phyloP scores from a whole-genome alignment of 1,140 invertebrate species.

The Aphaenogaster ashmeadi region DNA sequence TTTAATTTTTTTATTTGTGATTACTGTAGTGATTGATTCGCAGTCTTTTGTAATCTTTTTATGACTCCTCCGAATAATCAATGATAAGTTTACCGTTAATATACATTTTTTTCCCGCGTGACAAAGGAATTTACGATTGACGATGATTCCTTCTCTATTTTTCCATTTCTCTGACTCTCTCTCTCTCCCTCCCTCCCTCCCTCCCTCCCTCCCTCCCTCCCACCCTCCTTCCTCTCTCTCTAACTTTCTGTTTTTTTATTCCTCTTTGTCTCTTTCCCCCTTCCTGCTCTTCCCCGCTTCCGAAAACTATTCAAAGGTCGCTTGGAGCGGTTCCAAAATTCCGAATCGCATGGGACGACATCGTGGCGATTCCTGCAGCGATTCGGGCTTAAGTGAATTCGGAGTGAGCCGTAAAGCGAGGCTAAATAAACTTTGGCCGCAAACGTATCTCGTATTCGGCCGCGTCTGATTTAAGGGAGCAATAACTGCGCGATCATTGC shows the following conservation, averaged over 20 bases:
- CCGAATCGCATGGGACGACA: conserved; percentile 82
- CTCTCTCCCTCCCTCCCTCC: conserved; percentile 45
- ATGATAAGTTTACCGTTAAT: conserved; percentile 59
- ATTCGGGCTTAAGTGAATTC: conserved; percentile 84
- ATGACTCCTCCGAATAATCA: background rate
- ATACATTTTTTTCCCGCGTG: conserved; percentile 65
- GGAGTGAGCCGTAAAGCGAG: conserved; percentile 84
- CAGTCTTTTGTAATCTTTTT: conserved; percentile 44
- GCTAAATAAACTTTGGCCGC: conserved; percentile 84
- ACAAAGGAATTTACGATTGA: conserved; percentile 61
- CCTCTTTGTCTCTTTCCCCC: conserved; percentile 55
- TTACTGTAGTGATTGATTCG: background rate
- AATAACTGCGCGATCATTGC: conserved; percentile 52
- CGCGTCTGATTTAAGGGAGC: conserved; percentile 78
- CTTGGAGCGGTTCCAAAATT: conserved; percentile 85
- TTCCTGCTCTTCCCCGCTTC: conserved; percentile 64
- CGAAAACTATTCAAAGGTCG: conserved; percentile 85
- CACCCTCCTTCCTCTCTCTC: conserved; percentile 39
- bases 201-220: conserved; percentile 28
- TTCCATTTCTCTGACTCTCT: conserved; percentile 11
- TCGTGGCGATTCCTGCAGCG: conserved; percentile 78
- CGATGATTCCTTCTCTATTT: conserved; percentile 51
- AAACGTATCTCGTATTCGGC: conserved; percentile 76
- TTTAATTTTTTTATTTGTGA: conserved; percentile 5
- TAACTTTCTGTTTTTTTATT: conserved; percentile 32